Percentiles rank a stretch among this genome's conserved stretches.
phyloP scores from a whole-genome alignment of 2,888 invertebrate species.

The Chouioia cunea region DNA sequence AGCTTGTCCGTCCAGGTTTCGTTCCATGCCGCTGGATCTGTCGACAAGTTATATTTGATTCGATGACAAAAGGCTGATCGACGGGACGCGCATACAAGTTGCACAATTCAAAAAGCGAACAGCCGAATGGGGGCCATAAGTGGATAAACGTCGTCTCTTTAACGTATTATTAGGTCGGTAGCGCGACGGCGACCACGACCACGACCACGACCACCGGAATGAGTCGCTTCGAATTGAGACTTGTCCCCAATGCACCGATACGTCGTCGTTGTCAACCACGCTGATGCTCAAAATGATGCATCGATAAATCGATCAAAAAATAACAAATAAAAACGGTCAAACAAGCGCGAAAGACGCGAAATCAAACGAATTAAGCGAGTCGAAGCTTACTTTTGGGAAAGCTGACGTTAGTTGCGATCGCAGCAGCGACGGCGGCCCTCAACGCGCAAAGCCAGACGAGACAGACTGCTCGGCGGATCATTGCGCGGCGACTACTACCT shows the following conservation, averaged over 20 bases:
- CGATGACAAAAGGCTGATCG: too few species aligned
- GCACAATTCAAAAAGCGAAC: too few species aligned
- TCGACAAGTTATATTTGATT: too few species aligned
- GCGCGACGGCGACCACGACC: slow-evolving; percentile 9
- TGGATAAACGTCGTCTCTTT: slow-evolving; percentile 51
- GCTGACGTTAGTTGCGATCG: slow-evolving; percentile 23
- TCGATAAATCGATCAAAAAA: too few species aligned
- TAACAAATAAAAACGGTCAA: too few species aligned
- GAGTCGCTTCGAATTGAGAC: too few species aligned
- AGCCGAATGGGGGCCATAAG: slow-evolving; percentile 47
- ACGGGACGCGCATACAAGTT: too few species aligned
- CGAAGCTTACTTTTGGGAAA: slow-evolving; percentile 25
- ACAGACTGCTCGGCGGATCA: not conserved
- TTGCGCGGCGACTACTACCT: not conserved
- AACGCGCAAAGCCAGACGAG: slow-evolving; percentile 23
- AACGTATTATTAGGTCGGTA: slow-evolving; percentile 33
- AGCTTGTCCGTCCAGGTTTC: slow-evolving; percentile 72
- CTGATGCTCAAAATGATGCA: too few species aligned
- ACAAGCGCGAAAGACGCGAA: not conserved
- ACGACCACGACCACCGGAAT: too few species aligned
- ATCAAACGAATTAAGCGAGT: not conserved
- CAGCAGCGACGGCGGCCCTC: not conserved
- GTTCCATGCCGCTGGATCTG: slow-evolving; percentile 67
- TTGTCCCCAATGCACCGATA: too few species aligned
- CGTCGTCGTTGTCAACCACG: too few species aligned